These are phyloP conservation scores for Toxotes lorentzi DNA, from an alignment of 2,797 vertebrate genomes.

Conservation along the genomic window DNA sequence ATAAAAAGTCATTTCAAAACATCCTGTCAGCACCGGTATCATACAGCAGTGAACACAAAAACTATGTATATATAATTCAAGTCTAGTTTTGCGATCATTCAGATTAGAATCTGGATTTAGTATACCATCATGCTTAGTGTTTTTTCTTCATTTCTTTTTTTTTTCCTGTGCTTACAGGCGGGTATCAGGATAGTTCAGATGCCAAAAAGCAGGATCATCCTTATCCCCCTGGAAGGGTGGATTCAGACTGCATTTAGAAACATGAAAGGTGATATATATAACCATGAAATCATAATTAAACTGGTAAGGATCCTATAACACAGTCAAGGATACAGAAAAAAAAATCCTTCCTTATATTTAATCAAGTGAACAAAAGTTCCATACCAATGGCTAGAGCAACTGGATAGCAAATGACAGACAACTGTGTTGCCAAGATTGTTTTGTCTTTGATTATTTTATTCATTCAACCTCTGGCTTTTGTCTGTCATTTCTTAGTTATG, in stretches of 20 bases:
- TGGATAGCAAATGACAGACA: not conserved
- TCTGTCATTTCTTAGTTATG: not conserved
- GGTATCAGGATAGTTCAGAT: slow-evolving; percentile 34
- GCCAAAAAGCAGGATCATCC: slow-evolving; percentile 59
- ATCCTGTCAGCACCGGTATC: not conserved
- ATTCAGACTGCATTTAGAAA: slow-evolving; percentile 59
- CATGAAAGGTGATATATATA: slow-evolving; percentile 53
- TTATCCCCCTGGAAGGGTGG: slow-evolving; percentile 49
- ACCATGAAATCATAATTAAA: slow-evolving; percentile 48
- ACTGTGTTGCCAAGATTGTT: not conserved
- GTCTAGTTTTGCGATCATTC: slow-evolving; percentile 1
- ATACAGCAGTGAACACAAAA: not conserved
- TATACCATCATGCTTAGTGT: slow-evolving; percentile 14
- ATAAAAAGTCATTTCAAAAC: not conserved
- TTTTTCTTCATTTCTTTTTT: slow-evolving; percentile 29
- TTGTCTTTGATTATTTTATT: not conserved
- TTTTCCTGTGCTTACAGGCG: slow-evolving; percentile 25
- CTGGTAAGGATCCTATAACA: slow-evolving; percentile 25
- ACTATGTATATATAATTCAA: not conserved
- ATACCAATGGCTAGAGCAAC: not conserved
- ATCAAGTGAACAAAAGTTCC: slow-evolving; percentile 6
- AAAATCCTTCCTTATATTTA: not conserved
- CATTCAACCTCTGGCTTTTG: not conserved
- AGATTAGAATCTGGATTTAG: slow-evolving; percentile 32
- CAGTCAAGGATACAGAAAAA: slow-evolving; percentile 1